Evolutionary conservation across 2,113 vertebrate species (phyloP), one percentile per base, ranked within the genome.

Genomic region (Meleagris gallopavo): DNA sequence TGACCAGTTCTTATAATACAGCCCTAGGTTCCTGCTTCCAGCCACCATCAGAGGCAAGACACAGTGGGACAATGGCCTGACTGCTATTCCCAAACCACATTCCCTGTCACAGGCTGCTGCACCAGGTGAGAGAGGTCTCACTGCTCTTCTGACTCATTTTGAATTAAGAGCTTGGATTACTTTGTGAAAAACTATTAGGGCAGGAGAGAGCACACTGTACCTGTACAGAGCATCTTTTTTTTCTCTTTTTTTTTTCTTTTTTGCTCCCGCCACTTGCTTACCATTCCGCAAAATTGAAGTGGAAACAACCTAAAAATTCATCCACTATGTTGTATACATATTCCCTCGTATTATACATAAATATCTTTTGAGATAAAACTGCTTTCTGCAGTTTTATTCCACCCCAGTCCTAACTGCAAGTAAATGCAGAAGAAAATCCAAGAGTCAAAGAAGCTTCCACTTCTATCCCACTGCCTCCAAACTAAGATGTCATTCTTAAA

Each of bases 111-210:
- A 64, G 29, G 32, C 32, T 3, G 46, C 54, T 64, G 36, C 15
- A 15, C 15, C 1, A 16, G 10, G 7, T 2, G 2, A 0, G 0
- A 41, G 27, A 72, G 36, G 3, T 15, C 18, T 55, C 2, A 0
- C 11, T 57, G 48, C 25, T 64, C n/a, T 58, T 61, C 55, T 21
- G 77, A 43, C 10, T 76, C 15, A 9, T 10, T 30, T 36, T 55
- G 30, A 66, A 32, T 11, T 54, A 67, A 12, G 14, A 91, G 24
- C 34, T 50, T n/a, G 21, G 46, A 77, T 89, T 74, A 40, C 3
- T 20, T 10, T 7, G 6, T 34, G 48, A 13, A 61, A 95, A 77
- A 15, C 19, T 40, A 36, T 7, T 38, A 40, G 25, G 16, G 17
- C 38, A 6, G 16, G 17, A 18, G 38, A 64, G 38, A 11, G 11